Evolutionary conservation across 1,140 invertebrate genomes (phyloP), one percentile per base, ranked within the genome.

Genomic region (Chrysoperla carnea): DNA sequence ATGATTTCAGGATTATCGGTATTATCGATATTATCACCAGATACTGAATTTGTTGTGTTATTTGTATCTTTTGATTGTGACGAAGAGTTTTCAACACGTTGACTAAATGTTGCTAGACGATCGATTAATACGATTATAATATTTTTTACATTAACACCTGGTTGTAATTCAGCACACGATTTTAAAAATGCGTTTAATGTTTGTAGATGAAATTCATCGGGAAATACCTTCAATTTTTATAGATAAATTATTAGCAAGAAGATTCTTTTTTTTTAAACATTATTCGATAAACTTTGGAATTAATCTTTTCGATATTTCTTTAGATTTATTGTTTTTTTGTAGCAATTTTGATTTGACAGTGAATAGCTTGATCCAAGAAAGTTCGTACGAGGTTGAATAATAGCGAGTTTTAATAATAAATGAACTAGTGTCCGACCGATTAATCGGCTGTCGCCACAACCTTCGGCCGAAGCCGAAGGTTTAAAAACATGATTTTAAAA

Each of bases 101-200:
- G 81, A 60, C 84, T 86, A 52, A 82, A 90, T 13, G 76, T 71
- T 6, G 84, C 84, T 15, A 92, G 73, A 46, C 94, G 73, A 61
- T 98, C 93, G 50, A 99, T 97, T 13, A 99, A 66, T 13, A 92
- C 85, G 53, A 95, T 96, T 40, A 99, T 91, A 45, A 99, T 94
- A 56, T 95, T 97, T 64, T 97, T 97, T 4, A 99, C 91, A 63
- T 97, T 96, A 0, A 99, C 95, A 44, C 85, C 84, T 29, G 79
- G 75, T 57, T 98, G 89, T 1, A 99, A 66, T 59, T 99, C 91
- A 1, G 89, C 92, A 64, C 95, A 99, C 0, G 94, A 96, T 58
- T 93, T 88, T 8, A 99, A 69, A 62, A 99, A 98, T 29, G 87
- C 79, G 59, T 84, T 86, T 17, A 99, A 66, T 0, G 93, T 97